Evolutionary conservation across 2,888 invertebrate species (phyloP), one percentile per base, ranked within the genome.

Genomic region (Lampropteryx suffumata): DNA sequence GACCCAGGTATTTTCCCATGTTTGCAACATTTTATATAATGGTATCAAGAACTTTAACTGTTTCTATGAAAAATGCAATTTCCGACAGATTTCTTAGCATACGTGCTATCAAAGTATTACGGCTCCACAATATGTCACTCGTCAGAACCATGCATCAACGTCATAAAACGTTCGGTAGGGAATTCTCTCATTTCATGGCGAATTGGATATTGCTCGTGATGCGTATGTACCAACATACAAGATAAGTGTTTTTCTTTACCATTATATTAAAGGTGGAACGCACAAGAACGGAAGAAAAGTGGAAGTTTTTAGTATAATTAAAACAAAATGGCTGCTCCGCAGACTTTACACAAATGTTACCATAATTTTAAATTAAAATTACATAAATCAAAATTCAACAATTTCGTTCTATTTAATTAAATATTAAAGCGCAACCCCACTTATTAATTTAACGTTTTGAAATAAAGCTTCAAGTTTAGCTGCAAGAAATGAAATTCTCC

Each of bases 161-260:
- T 62, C 64, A 48, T 40, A 34, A 27, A 46, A 54, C 53, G 53
- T 57, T 60, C 59, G 63, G 65, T 65, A 58, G 57, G 55, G 60
- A 63, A 62, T 61, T 59, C 59, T 39, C 53, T 49, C 53, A 63
- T 65, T 62, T 60, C 59, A 62, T 59, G 55, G 53, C 26, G 45
- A 45, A 61, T 63, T 64, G 50, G 55, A 55, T 52, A 52, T 33
- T 50, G 44, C 33, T 3, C 24, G 26, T 27, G 32, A 41, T 26
- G 21, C n/a, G 34, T 5, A 6, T n/a, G n/a, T n/a, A n/a, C 17
- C 3, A 2, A 17, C 12, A 11, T 10, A 8, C 12, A 35, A 26
- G 26, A 26, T 26, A 13, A 26, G 26, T 26, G 27, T 34, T 34
- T 34, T 34, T 9, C 14, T 3, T 17, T 11, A 8, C 10, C 24